Conservation (phyloP, 2,797 vertebrate species). For the Mastacembelus armatus region DNA sequence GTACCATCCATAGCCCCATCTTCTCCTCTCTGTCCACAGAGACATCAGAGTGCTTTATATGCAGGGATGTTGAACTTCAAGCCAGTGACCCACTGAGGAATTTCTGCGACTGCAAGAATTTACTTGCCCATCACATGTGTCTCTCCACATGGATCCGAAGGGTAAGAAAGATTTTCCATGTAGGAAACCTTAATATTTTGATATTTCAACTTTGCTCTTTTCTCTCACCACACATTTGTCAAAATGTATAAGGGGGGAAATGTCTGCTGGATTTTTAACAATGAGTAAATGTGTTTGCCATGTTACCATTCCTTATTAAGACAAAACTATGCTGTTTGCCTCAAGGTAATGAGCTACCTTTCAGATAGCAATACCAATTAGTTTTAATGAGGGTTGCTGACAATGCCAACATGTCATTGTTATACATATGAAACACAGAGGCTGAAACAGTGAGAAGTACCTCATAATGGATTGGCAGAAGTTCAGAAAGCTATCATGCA, state of each 20-base stretch:
- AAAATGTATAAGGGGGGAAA: constrained; percentile 21
- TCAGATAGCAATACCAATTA: constrained; percentile 74
- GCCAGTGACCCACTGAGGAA: constrained; percentile 78
- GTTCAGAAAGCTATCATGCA: constrained; percentile 61
- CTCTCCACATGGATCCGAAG: constrained; percentile 82
- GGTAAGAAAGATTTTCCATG: constrained; percentile 54
- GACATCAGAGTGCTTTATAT: constrained; percentile 88
- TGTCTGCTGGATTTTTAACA: constrained; percentile 37
- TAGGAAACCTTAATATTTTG: constrained; percentile 39
- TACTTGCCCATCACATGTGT: constrained; percentile 75
- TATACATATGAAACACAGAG: constrained; percentile 52
- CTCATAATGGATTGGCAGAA: constrained; percentile 65
- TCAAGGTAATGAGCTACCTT: constrained; percentile 69
- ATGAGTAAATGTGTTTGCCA: constrained; percentile 54
- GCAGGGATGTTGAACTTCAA: constrained; percentile 81
- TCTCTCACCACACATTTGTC: constrained; percentile 46
- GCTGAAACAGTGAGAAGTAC: constrained; percentile 54
- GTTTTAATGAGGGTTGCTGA: constrained; percentile 75
- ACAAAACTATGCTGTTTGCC: constrained; percentile 64
- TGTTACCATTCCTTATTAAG: constrained; percentile 67
- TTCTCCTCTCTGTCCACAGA: constrained; percentile 81
- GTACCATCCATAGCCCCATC: constrained; percentile 23
- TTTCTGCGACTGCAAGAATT: constrained; percentile 83
- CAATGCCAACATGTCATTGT: constrained; percentile 63
- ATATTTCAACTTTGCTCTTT: constrained; percentile 29